Percentiles rank a stretch among this genome's conserved stretches.
phyloP scores from a whole-genome alignment of 2,888 invertebrate species.

The Troglohyphantes excavatus region DNA sequence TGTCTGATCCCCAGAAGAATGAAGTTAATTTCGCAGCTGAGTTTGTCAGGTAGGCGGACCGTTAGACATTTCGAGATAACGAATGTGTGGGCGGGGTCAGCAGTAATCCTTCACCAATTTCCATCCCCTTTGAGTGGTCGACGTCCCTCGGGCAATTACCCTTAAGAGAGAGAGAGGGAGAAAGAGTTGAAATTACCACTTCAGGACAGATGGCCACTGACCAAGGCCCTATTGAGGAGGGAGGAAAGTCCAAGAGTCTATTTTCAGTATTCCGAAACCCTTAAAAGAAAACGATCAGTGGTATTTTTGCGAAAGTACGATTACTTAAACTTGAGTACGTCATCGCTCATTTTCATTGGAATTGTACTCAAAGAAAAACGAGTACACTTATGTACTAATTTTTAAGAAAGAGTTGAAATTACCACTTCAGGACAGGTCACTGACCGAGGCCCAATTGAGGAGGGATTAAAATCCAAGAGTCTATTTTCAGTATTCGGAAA shows the following conservation, averaged over 20 bases:
- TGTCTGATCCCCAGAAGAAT: not conserved
- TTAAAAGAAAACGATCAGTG: too few species aligned
- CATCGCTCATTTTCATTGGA: too few species aligned
- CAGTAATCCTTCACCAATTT: conserved; percentile 56
- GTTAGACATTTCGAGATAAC: conserved; percentile 42
- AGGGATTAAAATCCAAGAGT: too few species aligned
- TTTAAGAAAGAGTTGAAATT: too few species aligned
- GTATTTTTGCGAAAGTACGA: too few species aligned
- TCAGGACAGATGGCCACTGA: conserved; percentile 45
- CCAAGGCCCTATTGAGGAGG: conserved; percentile 11
- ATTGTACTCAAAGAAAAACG: too few species aligned
- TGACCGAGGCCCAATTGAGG: too few species aligned
- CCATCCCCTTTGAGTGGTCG: conserved; percentile 42
- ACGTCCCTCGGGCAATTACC: conserved; percentile 56
- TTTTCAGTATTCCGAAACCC: too few species aligned
- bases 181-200: conserved; percentile 64
- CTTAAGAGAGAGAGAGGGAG: conserved; percentile 28
- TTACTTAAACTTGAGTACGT: too few species aligned
- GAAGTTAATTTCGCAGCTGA: conserved; percentile 57
- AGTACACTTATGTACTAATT: too few species aligned
- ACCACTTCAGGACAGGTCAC: too few species aligned
- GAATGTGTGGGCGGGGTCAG: conserved; percentile 55
- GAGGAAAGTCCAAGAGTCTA: not conserved
- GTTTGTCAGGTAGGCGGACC: conserved; percentile 41
- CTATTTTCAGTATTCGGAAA: too few species aligned